These are phyloP conservation scores for Plemyria rubiginata DNA, from an alignment of 2,888 invertebrate species.

Conservation along the genomic window DNA sequence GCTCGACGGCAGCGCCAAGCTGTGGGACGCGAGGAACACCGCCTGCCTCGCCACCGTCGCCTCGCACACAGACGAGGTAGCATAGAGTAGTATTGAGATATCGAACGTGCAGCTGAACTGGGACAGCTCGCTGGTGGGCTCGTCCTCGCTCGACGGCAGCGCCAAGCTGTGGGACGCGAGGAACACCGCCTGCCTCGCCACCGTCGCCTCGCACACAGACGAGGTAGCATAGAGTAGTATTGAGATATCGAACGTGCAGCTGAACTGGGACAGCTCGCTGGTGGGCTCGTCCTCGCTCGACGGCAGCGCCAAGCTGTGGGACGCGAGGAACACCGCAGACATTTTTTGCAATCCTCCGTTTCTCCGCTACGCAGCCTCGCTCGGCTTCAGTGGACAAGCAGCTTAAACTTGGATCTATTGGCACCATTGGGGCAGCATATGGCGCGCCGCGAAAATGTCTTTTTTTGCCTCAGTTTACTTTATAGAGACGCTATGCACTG, in stretches of 20 bases:
- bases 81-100: no score
- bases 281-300: constrained; percentile 90
- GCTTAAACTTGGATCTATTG: no score
- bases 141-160: constrained; percentile 89
- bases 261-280: constrained; percentile 87
- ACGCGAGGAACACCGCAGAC: constrained; percentile 83
- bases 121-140: constrained; percentile 87
- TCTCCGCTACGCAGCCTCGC: no score
- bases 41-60: constrained; percentile 84
- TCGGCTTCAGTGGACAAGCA: no score
- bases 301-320: constrained; percentile 89
- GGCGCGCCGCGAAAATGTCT: no score
- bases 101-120: constrained; percentile 89
- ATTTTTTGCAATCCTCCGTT: no score
- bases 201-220: constrained; percentile 86
- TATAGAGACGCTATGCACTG: no score
- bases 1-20: constrained; percentile 87
- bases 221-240: constrained; percentile 74
- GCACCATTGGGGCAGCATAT: no score
- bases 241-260: constrained; percentile 88
- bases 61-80: constrained; percentile 86
- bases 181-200: constrained; percentile 82
- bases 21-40: constrained; percentile 88
- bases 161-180: constrained; percentile 89
- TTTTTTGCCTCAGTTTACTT: no score